Conservation (phyloP, 1,140 invertebrate species). For the Agrypnia vestita region DNA sequence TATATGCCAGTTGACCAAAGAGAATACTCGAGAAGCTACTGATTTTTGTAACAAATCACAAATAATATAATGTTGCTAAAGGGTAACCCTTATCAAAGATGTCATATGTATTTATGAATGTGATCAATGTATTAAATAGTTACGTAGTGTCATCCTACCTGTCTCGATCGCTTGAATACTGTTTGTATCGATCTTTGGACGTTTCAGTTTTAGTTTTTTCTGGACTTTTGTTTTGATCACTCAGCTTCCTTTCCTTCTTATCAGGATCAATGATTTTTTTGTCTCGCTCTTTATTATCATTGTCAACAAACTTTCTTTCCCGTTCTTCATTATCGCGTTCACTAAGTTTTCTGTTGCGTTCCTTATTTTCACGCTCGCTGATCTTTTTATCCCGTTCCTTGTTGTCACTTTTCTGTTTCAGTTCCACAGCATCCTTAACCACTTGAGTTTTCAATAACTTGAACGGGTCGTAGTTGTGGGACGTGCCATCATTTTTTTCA, state of each 20-base stretch:
- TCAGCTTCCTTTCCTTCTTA: conserved; percentile 4
- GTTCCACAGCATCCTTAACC: conserved; percentile 38
- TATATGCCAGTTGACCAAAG: too few species aligned
- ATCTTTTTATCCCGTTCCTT: conserved; percentile 27
- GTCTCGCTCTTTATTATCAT: too few species aligned
- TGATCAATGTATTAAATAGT: not conserved
- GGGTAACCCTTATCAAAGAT: too few species aligned
- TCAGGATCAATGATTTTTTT: too few species aligned
- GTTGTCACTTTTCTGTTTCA: conserved; percentile 46
- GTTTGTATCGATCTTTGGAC: conserved; percentile 5
- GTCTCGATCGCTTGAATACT: conserved; percentile 31
- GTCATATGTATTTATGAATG: too few species aligned
- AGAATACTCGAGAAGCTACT: too few species aligned
- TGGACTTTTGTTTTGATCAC: conserved; percentile 2
- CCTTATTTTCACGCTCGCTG: too few species aligned
- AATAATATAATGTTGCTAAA: too few species aligned
- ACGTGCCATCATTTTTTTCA: conserved; percentile 24
- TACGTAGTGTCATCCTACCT: conserved; percentile 26
- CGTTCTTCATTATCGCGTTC: too few species aligned
- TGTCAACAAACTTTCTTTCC: too few species aligned
- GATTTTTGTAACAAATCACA: too few species aligned
- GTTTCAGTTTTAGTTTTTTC: conserved; percentile 8
- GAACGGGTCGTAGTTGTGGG: conserved; percentile 50
- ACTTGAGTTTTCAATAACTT: conserved; percentile 52
- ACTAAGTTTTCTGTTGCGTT: not conserved